Base-by-base conservation (phyloP, 1,140 invertebrate species). In the Charaxes varanes region DNA sequence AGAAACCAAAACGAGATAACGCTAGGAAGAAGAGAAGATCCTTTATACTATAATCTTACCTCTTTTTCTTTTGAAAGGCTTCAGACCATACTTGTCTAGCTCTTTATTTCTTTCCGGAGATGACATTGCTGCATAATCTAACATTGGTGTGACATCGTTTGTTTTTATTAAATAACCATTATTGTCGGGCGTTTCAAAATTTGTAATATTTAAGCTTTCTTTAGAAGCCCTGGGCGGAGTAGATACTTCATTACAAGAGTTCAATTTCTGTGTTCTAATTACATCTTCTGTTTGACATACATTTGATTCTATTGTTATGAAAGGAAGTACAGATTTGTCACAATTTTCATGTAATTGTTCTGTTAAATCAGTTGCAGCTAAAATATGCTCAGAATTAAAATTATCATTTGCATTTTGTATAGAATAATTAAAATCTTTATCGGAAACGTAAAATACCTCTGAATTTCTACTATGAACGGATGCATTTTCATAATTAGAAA, bases 41-140 rank as follows among this genome's bases (percentile, higher is more conserved):
- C n/a, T n/a, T n/a, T n/a, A n/a, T n/a, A n/a, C n/a, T n/a, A n/a
- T n/a, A 22, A 23, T n/a, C 36, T 60, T 56, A 86, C 82, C 84
- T 83, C 82, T 70, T 72, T 81, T 80, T 31, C 87, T 62, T 76
- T 87, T 88, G 17, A 88, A 73, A 31, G 84, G 83, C 63, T 87
- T 88, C n/a, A 88, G 55, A 10, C 87, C 87, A 71, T 85, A 86
- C 67, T 86, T 87, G 18, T 86, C 70, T 21, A 88, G 58, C 57
- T 88, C 86, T 42, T 67, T 73, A 48, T 76, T 65, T 23, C 85
- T 82, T 49, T 76, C 66, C 2, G 87, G 87, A 13, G 82, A 84
- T 23, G 78, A 59, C 85, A 88, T 84, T 6, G 60, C 41, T 52
- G 72, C 78, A 54, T 84, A 88, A 74, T 87, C 62, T n/a, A 60